These are phyloP conservation scores for Psilopsiagon aurifrons DNA, from an alignment of 2,113 vertebrate species.

Conservation along the genomic window DNA sequence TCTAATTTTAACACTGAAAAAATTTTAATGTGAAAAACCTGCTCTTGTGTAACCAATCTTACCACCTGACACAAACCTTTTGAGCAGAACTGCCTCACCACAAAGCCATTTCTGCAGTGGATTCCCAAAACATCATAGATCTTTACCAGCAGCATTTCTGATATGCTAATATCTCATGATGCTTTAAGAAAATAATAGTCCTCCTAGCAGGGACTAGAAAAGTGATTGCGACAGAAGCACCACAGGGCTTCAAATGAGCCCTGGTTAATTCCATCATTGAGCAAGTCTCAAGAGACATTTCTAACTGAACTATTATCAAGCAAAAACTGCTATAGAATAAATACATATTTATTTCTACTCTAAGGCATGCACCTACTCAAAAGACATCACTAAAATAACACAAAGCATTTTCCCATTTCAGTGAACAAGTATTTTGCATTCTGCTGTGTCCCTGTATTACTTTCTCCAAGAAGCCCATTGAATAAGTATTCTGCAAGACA, in stretches of 20 bases:
- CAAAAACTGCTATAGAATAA: neutral
- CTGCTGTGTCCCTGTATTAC: fast-evolving
- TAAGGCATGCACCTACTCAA: neutral
- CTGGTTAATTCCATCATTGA: neutral
- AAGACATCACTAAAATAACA: neutral
- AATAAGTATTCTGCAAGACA: fast-evolving
- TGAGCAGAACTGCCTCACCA: neutral
- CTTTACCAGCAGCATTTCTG: neutral
- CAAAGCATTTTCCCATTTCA: neutral
- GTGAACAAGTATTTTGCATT: fast-evolving
- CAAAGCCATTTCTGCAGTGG: neutral
- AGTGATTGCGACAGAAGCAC: neutral
- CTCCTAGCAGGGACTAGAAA: neutral
- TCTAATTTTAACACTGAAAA: neutral
- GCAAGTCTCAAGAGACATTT: neutral
- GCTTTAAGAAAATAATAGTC: neutral
- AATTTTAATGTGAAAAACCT: neutral
- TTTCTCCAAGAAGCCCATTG: neutral
- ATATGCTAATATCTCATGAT: fast-evolving
- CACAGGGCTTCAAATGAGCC: neutral
- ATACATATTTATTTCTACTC: neutral
- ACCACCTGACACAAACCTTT: neutral
- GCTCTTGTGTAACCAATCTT: neutral
- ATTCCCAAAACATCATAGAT: neutral
- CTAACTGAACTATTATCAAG: neutral